Evolutionary conservation across 2,888 invertebrate genomes (phyloP).

Genomic region (Bursaphelenchus okinawaensis): DNA sequence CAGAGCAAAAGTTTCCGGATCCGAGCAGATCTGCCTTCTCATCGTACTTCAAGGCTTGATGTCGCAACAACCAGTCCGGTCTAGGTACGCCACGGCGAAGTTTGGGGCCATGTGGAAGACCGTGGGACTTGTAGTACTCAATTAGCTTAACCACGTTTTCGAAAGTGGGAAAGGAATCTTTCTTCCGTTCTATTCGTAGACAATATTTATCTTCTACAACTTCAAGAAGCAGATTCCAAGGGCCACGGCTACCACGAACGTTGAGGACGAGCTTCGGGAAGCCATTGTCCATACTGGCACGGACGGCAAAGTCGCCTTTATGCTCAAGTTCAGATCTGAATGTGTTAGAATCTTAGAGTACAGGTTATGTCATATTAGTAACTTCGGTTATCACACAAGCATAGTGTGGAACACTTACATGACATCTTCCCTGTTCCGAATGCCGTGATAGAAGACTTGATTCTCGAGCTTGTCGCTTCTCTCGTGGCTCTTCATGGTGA

Average conservation of each 20-base stretch:
- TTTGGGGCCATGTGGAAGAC: conserved; percentile 18
- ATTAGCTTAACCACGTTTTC: conserved; percentile 27
- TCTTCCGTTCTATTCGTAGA: conserved; percentile 4
- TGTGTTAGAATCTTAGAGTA: no score
- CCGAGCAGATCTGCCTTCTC: conserved; percentile 23
- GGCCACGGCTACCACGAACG: conserved; percentile 20
- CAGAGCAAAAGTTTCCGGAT: conserved; percentile 8
- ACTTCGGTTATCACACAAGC: no score
- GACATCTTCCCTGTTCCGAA: conserved; percentile 32
- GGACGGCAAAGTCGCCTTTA: conserved; percentile 37
- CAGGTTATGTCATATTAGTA: no score
- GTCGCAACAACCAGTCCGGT: conserved; percentile 35
- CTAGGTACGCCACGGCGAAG: conserved; percentile 22
- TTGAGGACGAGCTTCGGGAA: conserved; percentile 24
- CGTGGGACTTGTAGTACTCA: conserved; percentile 25
- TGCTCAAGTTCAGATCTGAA: conserved; percentile 16
- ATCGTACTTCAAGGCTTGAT: conserved; percentile 29
- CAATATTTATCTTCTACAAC: conserved; percentile 6
- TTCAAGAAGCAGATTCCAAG: conserved; percentile 18
- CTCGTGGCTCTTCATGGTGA: background rate
- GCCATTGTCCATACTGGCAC: conserved; percentile 29
- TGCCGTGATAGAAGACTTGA: conserved; percentile 35
- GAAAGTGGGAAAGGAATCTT: conserved; percentile 2
- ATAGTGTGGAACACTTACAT: conserved; percentile 22
- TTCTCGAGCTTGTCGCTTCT: conserved; percentile 27